phyloP scores from a whole-genome alignment of 2,888 invertebrate species.

The Diarsia dahlii region DNA sequence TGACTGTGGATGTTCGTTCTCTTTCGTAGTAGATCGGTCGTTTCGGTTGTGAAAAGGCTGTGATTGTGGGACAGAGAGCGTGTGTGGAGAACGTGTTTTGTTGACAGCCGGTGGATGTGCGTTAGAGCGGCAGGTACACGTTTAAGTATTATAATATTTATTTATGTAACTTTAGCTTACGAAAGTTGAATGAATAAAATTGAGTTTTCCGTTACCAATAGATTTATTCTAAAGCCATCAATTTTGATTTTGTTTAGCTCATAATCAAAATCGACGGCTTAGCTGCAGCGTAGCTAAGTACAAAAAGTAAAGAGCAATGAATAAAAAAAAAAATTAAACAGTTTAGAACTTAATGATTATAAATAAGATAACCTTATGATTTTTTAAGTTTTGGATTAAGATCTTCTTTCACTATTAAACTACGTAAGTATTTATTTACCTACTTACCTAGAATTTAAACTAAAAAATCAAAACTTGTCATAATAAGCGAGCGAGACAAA shows the following conservation, averaged over 20 bases:
- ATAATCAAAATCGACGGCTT: background rate
- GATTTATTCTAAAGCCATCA: background rate
- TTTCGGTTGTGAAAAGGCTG: conserved; percentile 80
- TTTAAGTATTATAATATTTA: conserved; percentile 3
- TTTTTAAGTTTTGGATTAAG: background rate
- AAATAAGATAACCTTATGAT: background rate
- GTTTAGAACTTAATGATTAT: background rate
- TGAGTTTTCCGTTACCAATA: background rate
- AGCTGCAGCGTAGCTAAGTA: background rate
- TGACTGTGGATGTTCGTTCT: conserved; percentile 76
- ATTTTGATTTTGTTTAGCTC: no score
- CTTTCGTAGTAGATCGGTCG: conserved; percentile 65
- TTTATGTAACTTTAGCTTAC: background rate
- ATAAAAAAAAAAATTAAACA: background rate
- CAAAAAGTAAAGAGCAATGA: background rate
- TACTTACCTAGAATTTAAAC: background rate
- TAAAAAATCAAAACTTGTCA: background rate
- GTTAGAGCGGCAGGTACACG: conserved; percentile 45
- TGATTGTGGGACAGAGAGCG: conserved; percentile 86
- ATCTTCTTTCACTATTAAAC: background rate
- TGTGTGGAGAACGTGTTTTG: conserved; percentile 87
- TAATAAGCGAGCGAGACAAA: no score
- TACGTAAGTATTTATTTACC: background rate
- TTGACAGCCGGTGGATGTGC: conserved; percentile 74
- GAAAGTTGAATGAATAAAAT: background rate